These are phyloP conservation scores for Halictus rubicundus DNA, from an alignment of 1,140 invertebrate genomes.

Conservation along the genomic window DNA sequence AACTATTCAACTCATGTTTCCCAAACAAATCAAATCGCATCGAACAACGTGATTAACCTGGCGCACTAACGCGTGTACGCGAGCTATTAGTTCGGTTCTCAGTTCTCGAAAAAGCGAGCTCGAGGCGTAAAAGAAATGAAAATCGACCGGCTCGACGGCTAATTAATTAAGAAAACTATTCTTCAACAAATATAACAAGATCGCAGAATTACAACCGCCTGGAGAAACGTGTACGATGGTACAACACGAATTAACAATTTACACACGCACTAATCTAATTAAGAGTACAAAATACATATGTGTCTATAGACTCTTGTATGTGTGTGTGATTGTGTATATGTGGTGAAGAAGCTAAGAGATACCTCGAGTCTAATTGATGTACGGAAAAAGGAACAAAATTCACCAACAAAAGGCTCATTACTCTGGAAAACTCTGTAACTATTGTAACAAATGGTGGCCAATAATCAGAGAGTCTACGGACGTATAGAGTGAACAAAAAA, in stretches of 20 bases:
- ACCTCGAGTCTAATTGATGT: not conserved
- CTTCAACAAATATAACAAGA: not conserved
- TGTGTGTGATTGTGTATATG: not conserved
- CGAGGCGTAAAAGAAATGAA: constrained; percentile 3
- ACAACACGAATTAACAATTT: constrained; percentile 19
- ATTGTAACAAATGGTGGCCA: not conserved
- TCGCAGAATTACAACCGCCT: not conserved
- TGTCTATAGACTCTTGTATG: not conserved
- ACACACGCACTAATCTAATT: constrained; percentile 33
- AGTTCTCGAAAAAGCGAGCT: not conserved
- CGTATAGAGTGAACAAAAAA: not conserved
- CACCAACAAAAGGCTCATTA: constrained; percentile 17
- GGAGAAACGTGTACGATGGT: not conserved
- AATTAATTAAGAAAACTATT: no score
- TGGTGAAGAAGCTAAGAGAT: constrained; percentile 5
- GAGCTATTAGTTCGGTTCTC: not conserved
- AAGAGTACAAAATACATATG: constrained; percentile 8
- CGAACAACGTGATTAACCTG: not conserved
- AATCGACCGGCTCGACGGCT: no score
- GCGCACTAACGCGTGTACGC: constrained; percentile 4
- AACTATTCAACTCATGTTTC: constrained; percentile 35
- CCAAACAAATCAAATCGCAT: no score
- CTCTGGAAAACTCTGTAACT: not conserved
- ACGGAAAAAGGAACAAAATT: not conserved
- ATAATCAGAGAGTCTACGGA: constrained; percentile 19